phyloP scores from a whole-genome alignment of 2,113 vertebrate genomes.

The Cricetomys ansorgei region DNA sequence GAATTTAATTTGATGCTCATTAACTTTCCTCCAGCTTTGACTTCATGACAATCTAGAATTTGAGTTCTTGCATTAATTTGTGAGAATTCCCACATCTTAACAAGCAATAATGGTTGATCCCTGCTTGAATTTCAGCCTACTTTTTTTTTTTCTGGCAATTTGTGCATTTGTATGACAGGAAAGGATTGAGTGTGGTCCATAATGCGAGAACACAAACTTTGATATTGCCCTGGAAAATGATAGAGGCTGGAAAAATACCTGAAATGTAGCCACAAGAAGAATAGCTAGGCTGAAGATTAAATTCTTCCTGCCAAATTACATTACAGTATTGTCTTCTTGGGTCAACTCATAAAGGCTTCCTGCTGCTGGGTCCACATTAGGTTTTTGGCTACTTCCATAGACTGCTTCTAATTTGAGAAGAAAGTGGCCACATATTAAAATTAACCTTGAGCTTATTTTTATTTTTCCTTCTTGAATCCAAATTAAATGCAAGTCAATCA shows the following conservation, averaged over 20 bases:
- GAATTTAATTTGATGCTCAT: not conserved
- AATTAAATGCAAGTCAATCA: not conserved
- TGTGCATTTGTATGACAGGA: not conserved
- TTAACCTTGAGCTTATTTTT: not conserved
- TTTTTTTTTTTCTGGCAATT: not conserved
- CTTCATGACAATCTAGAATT: not conserved
- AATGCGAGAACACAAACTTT: not conserved
- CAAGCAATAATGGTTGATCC: not conserved
- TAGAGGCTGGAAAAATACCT: conserved; percentile 39
- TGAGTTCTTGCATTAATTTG: not conserved
- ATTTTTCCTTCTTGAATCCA: conserved; percentile 5
- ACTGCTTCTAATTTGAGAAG: not conserved
- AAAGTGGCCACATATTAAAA: not conserved
- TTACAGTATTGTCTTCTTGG: not conserved
- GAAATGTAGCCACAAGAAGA: not conserved
- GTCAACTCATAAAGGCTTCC: not conserved
- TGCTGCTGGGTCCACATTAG: not conserved
- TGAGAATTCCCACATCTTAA: not conserved
- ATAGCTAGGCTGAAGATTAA: conserved; percentile 33
- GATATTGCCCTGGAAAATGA: not conserved
- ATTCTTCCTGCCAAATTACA: not conserved
- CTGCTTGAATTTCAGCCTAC: not conserved
- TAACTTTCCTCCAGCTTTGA: not conserved
- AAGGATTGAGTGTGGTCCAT: not conserved
- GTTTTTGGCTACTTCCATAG: conserved; percentile 27